Conservation (phyloP, 2,888 invertebrate genomes). For the Clusia tigrina region DNA sequence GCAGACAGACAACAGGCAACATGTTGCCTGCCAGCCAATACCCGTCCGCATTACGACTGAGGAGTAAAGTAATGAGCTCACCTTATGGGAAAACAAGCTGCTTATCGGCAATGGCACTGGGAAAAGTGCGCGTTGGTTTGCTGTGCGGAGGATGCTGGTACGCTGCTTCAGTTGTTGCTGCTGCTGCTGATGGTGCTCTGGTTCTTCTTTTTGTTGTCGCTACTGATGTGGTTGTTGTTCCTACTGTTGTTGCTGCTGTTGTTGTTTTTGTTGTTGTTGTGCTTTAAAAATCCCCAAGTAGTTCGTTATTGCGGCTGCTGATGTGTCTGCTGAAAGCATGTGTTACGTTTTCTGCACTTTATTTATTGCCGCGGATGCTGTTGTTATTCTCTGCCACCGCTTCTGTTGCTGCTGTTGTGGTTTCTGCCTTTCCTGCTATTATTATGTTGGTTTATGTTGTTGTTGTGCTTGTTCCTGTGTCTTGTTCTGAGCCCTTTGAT, state of each 20-base stretch:
- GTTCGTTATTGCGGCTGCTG: constrained; percentile 9
- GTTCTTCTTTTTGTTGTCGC: not conserved
- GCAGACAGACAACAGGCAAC: constrained; percentile 9
- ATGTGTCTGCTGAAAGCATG: constrained; percentile 36
- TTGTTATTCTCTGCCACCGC: constrained; percentile 36
- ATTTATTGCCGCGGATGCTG: constrained; percentile 29
- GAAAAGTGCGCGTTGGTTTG: not conserved
- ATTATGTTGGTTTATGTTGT: no score
- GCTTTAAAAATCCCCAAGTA: constrained; percentile 4
- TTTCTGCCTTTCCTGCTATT: no score
- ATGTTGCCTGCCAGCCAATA: constrained; percentile 18
- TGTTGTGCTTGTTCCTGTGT: no score
- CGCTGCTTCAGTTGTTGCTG: constrained; percentile 25
- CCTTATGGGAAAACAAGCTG: constrained; percentile 23
- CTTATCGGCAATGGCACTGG: not conserved
- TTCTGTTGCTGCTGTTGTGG: no score
- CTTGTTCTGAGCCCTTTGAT: constrained; percentile 39
- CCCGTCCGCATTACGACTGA: no score
- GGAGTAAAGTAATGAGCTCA: constrained; percentile 13
- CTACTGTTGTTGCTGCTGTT: constrained; percentile 18
- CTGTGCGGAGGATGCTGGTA: not conserved
- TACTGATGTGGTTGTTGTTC: constrained; percentile 23
- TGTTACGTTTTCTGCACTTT: constrained; percentile 31
- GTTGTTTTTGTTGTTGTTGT: constrained; percentile 2
- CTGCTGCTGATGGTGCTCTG: constrained; percentile 18